Conservation (phyloP, 2,888 invertebrate species). For the Caenorhabditis sp. region DNA sequence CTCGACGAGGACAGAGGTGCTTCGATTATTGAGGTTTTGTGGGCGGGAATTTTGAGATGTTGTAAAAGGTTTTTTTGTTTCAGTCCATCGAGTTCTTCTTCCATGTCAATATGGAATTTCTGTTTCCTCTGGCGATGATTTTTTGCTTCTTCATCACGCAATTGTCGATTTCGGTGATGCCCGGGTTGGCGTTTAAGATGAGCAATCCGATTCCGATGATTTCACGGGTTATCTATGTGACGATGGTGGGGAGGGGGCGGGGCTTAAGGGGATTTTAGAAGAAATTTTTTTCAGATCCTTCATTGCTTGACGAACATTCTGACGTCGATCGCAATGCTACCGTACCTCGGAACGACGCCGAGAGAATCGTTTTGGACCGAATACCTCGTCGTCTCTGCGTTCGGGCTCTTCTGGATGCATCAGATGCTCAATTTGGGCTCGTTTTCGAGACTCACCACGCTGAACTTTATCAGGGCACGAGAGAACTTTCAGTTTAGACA, state of each 20-base stretch:
- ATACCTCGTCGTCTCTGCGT: constrained; percentile 12
- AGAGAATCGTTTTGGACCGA: constrained; percentile 21
- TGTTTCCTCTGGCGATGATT: constrained; percentile 10
- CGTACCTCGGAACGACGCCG: constrained; percentile 7
- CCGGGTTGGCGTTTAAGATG: constrained; percentile 4
- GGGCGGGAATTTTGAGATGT: background rate
- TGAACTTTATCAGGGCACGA: constrained; percentile 36
- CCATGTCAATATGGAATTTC: constrained; percentile 20
- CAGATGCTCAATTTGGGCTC: constrained; percentile 38
- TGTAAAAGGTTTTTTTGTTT: background rate
- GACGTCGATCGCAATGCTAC: constrained; percentile 42
- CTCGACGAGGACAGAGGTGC: background rate
- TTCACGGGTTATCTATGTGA: background rate
- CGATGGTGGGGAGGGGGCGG: background rate
- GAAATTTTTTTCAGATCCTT: constrained; percentile 26
- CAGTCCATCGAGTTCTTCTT: constrained; percentile 14
- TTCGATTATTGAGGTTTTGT: background rate
- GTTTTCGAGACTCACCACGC: constrained; percentile 12
- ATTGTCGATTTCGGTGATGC: constrained; percentile 2
- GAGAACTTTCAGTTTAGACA: constrained; percentile 21
- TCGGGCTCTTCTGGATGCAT: constrained; percentile 55
- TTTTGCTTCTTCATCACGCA: constrained; percentile 11
- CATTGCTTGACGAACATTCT: constrained; percentile 22
- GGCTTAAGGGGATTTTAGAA: background rate
- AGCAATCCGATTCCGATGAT: constrained; percentile 37